Conservation (phyloP, 2,797 vertebrate species). For the Buphagus erythrorhynchus region DNA sequence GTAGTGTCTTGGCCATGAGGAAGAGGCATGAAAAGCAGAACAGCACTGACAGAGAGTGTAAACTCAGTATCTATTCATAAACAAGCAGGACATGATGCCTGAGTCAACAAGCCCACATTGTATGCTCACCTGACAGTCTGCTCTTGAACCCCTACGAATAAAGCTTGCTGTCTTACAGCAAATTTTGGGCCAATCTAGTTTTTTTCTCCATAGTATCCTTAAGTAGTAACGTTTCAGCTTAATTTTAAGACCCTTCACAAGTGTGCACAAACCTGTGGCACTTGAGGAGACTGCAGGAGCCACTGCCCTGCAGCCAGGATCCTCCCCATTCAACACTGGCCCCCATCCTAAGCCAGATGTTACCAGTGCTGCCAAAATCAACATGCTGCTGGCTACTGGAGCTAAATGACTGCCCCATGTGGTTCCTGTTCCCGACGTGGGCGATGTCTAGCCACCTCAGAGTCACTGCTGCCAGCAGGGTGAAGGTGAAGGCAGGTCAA, state of each 20-base stretch:
- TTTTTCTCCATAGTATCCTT: background rate
- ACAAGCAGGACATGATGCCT: background rate
- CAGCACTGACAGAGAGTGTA: background rate
- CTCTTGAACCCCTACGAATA: background rate
- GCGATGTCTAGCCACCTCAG: background rate
- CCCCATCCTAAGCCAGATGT: background rate
- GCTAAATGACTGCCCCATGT: background rate
- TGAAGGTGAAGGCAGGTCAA: background rate
- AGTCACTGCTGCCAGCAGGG: background rate
- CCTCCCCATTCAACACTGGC: background rate
- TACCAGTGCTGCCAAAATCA: background rate
- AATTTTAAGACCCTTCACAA: background rate
- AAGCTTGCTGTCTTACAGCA: background rate
- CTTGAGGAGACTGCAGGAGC: background rate
- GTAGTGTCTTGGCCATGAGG: background rate
- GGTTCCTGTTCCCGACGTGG: background rate
- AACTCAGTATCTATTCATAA: background rate
- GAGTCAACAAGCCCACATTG: background rate
- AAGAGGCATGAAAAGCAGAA: background rate
- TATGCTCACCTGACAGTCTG: background rate
- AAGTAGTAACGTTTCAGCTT: background rate
- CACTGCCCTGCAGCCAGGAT: accelerated
- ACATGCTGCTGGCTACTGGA: background rate
- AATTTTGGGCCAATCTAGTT: background rate
- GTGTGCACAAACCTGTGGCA: background rate